A percentile compares a stretch with the other conserved stretches of the same genome.
phyloP scores from a whole-genome alignment of 2,797 vertebrate species.

The Psittacula echo region DNA sequence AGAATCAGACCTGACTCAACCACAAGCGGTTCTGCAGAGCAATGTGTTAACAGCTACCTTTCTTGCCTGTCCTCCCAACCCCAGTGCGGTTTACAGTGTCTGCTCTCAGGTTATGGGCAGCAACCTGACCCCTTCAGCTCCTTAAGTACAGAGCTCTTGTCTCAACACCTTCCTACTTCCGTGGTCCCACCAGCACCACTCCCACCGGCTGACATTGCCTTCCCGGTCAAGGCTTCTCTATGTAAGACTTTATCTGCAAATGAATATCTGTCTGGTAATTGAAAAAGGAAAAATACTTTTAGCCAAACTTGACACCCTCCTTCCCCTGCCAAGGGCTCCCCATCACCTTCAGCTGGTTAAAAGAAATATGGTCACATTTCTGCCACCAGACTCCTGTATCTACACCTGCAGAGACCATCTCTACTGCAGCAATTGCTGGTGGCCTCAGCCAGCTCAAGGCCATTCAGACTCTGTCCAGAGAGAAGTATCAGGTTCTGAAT shows the following conservation, averaged over 20 bases:
- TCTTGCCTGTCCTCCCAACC: not conserved
- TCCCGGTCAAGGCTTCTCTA: not conserved
- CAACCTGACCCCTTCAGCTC: not conserved
- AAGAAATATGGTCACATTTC: not conserved
- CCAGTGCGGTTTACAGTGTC: not conserved
- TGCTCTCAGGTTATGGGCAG: not conserved
- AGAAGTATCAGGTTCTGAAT: constrained; percentile 4
- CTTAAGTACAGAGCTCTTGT: not conserved
- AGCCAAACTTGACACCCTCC: not conserved
- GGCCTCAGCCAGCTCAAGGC: not conserved
- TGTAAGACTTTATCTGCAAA: not conserved
- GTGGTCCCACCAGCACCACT: not conserved
- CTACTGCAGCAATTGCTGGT: not conserved
- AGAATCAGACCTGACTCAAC: not conserved
- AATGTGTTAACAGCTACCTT: not conserved
- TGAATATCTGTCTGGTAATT: not conserved
- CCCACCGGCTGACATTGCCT: not conserved
- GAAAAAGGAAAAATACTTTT: not conserved
- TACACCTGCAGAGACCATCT: not conserved
- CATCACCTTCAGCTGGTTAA: not conserved
- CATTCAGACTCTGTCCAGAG: not conserved
- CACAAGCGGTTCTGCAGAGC: not conserved
- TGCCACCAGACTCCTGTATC: not conserved
- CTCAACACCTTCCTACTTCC: not conserved
- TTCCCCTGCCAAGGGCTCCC: not conserved